Base-by-base conservation (phyloP, 2,113 vertebrate genomes). In the Cynoglossus semilaevis region DNA sequence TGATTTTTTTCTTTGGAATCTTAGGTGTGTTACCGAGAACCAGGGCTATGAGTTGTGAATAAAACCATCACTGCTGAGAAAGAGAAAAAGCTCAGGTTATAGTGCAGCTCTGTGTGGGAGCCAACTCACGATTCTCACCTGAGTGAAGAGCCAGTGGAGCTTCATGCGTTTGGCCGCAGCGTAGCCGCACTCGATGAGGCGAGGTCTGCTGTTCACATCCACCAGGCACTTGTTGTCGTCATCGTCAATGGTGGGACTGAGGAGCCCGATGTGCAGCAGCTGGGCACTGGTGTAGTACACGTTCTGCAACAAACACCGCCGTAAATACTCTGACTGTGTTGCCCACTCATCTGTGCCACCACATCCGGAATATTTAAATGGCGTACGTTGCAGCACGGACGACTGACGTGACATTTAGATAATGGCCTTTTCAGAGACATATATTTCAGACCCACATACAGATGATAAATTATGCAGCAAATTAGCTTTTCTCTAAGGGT, bases 221-320 rank as follows among this genome's bases (percentile, higher is more conserved):
- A 99, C 97, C 92, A 99, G 91, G 90, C 97, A 99, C 88, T 95
- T 93, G 90, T 98, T 99, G 91, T 99, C 97, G 3, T 96, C 94
- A 0, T 98, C 96, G 0, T 98, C 97, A 0, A 97, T 70, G 0
- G 96, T 98, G 80, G 97, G 95, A 81, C 97, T 99, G 78, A 99
- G 90, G 74, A 93, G 79, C n/a, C 97, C 97, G 51, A 99, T 85
- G 0, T 93, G 93, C 51, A 99, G 85, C 89, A 93, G 93, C 90
- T 96, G 94, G 36, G 88, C 89, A 80, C 92, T 95, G 11, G 93
- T 96, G 90, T 98, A 99, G 91, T 98, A 99, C 81, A 98, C 93
- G 15, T 94, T 98, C 97, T 99, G 91, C 60, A 92, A 91, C 11
- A 68, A 53, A 77, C 53, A 81, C 8, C 38, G 52, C 36, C 2